Evolutionary conservation across 64 coral and sea anemone genomes (phyloP).

Genomic region (Catalaphyllia jardinei): DNA sequence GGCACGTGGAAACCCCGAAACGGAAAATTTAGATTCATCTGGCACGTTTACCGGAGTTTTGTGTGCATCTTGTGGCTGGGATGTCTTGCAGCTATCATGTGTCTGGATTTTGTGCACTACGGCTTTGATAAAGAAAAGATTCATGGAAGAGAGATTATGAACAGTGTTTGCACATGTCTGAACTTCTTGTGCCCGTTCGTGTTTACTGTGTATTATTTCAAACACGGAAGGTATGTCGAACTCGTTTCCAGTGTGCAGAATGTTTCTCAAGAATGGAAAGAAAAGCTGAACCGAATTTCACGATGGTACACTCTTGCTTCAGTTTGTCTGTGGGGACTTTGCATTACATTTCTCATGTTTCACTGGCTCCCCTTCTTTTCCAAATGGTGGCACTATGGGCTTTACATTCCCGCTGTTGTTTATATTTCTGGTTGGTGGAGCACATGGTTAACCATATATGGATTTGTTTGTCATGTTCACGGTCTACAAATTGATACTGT

Average conservation of each 20-base stretch:
- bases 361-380: slow-evolving; percentile 78
- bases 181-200: slow-evolving; percentile 59
- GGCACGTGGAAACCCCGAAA: slow-evolving; percentile 63
- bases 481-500: slow-evolving; percentile 64
- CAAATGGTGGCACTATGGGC: slow-evolving; percentile 57
- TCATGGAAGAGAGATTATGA: slow-evolving; percentile 59
- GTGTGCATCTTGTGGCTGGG: slow-evolving; percentile 56
- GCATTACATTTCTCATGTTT: slow-evolving; percentile 54
- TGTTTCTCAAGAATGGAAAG: slow-evolving; percentile 13
- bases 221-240: slow-evolving; percentile 55
- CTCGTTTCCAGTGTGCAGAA: slow-evolving; percentile 65
- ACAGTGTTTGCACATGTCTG: slow-evolving; percentile 59
- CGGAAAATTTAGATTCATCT: slow-evolving; percentile 32
- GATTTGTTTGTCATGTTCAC: slow-evolving; percentile 74
- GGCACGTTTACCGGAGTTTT: slow-evolving; percentile 37
- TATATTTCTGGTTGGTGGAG: slow-evolving; percentile 66
- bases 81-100: slow-evolving; percentile 55
- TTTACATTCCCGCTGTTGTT: slow-evolving; percentile 35
- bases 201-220: slow-evolving; percentile 67
- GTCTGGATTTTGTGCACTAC: slow-evolving; percentile 80
- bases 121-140: slow-evolving; percentile 54
- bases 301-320: slow-evolving; percentile 44
- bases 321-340: slow-evolving; percentile 44
- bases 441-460: slow-evolving; percentile 66
- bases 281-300: slow-evolving; percentile 35